Base-by-base conservation (phyloP, 2,888 invertebrate genomes). In the Aelia acuminata region DNA sequence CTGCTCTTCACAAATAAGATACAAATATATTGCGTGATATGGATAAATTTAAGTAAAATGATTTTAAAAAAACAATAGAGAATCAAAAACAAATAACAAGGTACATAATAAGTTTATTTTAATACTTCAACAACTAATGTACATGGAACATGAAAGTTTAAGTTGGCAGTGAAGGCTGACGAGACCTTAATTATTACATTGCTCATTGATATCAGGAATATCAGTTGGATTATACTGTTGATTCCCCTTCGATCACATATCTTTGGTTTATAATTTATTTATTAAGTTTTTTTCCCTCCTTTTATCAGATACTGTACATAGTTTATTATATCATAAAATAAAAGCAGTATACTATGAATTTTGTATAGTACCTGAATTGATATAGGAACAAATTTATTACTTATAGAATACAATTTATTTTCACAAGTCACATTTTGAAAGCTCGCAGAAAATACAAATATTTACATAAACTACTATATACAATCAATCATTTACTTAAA, bases 101-200 rank as follows among this genome's bases (percentile, higher is more conserved):
- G 50, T 53, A 85, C 39, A 53, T 85, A 57, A 53, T 85, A n/a
- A 85, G 39, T 50, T 85, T 53, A 53, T 85, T 85, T 57, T 7
- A 53, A 85, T 15, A 85, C 57, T 85, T 53, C 39, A 85, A 53
- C 49, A 85, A n/a, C 43, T 57, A n/a, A n/a, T 18, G 15, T 85
- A 85, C 85, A 85, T 43, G n/a, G n/a, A n/a, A n/a, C 43, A 10
- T 85, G 85, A 57, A 85, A 85, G 43, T 53, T 53, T 4, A 39
- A 57, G 53, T 22, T 85, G 85, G 85, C 85, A 85, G 85, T 85
- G 85, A 85, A 85, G 57, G 80, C 53, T 57, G n/a, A 53, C 13
- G 39, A 31, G 57, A 85, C 53, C 85, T 80, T n/a, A 43, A 80
- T 35, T 80, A 11, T 80, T 80, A 80, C 80, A 80, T 43, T 43